Evolutionary conservation across 1,140 invertebrate genomes (phyloP).

Genomic region (Delia radicum): DNA sequence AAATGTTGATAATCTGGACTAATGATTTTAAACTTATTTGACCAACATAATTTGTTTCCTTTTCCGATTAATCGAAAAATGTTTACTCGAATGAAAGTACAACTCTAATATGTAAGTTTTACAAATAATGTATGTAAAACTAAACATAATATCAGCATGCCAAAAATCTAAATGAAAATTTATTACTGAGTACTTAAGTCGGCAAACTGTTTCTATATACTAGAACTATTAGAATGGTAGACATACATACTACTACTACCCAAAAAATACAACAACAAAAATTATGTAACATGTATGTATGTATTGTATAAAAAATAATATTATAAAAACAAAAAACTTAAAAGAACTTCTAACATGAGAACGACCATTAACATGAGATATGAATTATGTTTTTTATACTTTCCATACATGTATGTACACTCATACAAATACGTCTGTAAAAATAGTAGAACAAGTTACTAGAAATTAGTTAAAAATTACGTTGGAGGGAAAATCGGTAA

Average conservation of each 20-base stretch:
- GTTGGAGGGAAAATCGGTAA: too few species aligned
- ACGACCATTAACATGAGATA: constrained; percentile 4
- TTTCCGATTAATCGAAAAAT: too few species aligned
- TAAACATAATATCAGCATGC: neutral
- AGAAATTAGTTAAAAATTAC: too few species aligned
- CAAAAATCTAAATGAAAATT: neutral
- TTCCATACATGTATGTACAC: too few species aligned
- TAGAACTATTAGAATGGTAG: neutral
- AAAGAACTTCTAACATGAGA: neutral
- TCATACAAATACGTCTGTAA: too few species aligned
- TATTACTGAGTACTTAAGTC: neutral
- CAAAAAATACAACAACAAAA: neutral
- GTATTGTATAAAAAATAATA: neutral
- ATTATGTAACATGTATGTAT: neutral
- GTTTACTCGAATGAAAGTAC: too few species aligned
- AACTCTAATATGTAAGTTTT: too few species aligned
- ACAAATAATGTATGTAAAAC: neutral
- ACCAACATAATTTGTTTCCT: too few species aligned
- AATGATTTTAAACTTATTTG: too few species aligned
- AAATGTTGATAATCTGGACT: too few species aligned
- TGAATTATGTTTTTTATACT: neutral
- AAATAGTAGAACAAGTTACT: too few species aligned
- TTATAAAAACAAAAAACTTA: neutral
- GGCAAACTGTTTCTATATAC: neutral
- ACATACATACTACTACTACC: neutral